Percentiles rank a stretch among this genome's conserved stretches.
phyloP scores from a whole-genome alignment of 2,797 vertebrate species.

The Notoglanidium macrostoma region DNA sequence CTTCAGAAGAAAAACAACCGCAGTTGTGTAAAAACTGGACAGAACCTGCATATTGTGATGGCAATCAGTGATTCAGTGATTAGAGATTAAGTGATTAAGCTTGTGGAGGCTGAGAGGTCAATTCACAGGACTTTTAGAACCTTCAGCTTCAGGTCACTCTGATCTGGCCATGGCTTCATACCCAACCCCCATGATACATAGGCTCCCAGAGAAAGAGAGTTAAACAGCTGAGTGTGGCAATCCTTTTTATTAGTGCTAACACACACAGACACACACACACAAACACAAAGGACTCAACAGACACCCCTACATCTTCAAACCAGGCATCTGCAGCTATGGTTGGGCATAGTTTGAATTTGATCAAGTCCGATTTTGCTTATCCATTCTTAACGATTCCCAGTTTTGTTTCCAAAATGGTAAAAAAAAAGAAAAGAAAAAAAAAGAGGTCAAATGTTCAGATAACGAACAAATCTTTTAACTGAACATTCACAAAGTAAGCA shows the following conservation, averaged over 20 bases:
- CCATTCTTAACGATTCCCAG: too few species aligned
- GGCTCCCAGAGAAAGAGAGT: background rate
- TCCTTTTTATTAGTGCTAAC: too few species aligned
- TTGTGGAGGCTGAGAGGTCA: background rate
- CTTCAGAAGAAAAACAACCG: background rate
- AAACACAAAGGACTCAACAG: background rate
- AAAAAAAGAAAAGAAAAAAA: too few species aligned
- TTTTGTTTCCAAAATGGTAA: too few species aligned
- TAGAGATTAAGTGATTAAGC: background rate
- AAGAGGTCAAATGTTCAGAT: too few species aligned
- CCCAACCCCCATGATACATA: background rate
- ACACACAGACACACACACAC: background rate
- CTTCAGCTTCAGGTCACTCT: background rate
- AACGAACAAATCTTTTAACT: too few species aligned
- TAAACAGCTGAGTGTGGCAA: too few species aligned
- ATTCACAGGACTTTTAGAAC: background rate
- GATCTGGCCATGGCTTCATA: background rate
- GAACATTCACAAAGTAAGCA: too few species aligned
- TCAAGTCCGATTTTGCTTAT: too few species aligned
- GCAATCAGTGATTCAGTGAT: background rate
- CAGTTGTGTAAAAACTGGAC: background rate
- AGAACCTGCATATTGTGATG: background rate
- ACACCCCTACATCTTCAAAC: background rate
- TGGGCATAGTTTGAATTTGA: too few species aligned
- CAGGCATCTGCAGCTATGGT: background rate